Evolutionary conservation across 2,888 invertebrate species (phyloP).

Genomic region (Dasypogon diadema): DNA sequence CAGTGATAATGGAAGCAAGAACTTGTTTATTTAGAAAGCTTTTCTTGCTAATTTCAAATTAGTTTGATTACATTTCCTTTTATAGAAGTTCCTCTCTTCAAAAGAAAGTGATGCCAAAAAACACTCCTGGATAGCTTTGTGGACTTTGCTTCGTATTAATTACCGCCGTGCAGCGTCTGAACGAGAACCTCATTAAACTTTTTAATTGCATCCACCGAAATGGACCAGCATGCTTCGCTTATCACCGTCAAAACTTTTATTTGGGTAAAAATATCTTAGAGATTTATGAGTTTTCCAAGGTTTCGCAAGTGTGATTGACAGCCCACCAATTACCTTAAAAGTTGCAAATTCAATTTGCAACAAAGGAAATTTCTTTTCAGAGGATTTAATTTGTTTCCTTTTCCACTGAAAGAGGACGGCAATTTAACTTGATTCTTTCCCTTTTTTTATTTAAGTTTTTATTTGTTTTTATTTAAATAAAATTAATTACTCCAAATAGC

Average conservation of each 20-base stretch:
- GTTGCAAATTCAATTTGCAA: conserved; percentile 16
- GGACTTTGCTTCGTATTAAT: conserved; percentile 30
- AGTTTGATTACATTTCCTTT: conserved; percentile 36
- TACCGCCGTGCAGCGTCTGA: conserved; percentile 29
- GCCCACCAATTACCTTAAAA: conserved; percentile 14
- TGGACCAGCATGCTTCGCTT: conserved; percentile 24
- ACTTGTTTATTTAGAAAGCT: background rate
- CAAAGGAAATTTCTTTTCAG: background rate
- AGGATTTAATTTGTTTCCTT: background rate
- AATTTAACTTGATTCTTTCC: background rate
- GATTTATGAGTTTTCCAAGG: conserved; percentile 34
- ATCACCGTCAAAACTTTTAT: conserved; percentile 31
- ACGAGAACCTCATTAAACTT: conserved; percentile 40
- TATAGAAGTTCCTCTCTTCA: conserved; percentile 6
- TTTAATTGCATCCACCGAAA: conserved; percentile 38
- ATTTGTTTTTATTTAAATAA: background rate
- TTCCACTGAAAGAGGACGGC: background rate
- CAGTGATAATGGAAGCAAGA: background rate
- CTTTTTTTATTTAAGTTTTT: background rate
- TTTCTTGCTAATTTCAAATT: conserved; percentile 17
- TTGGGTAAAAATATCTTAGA: background rate
- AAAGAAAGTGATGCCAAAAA: conserved; percentile 3
- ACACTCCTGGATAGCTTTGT: background rate
- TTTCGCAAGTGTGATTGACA: background rate
- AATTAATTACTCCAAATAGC: background rate